Percentiles rank a stretch among this genome's conserved stretches.
phyloP scores from a whole-genome alignment of 2,888 invertebrate species.

The Cantharis rufa region DNA sequence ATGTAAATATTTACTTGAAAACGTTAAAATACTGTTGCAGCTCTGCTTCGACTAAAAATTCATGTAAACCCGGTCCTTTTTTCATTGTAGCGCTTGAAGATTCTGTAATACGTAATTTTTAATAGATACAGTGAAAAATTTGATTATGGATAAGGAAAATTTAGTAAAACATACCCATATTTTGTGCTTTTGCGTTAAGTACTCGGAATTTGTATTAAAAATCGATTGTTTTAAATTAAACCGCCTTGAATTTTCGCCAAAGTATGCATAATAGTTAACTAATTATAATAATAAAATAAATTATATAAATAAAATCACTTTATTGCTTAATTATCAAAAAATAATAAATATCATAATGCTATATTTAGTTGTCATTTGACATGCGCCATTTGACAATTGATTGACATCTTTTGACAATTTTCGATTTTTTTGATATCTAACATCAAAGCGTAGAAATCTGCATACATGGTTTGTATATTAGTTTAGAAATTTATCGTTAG shows the following conservation, averaged over 20 bases:
- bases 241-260: conserved; percentile 3
- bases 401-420: too few species aligned
- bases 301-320: conserved; percentile 23
- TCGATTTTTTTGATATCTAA: too few species aligned
- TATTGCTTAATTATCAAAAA: conserved; percentile 25
- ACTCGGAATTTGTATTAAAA: neutral
- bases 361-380: conserved; percentile 22
- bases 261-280: conserved; percentile 5
- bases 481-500: too few species aligned
- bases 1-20: conserved; percentile 63
- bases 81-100: conserved; percentile 49
- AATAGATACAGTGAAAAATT: neutral
- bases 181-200: neutral
- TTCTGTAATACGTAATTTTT: conserved; percentile 7
- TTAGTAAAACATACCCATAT: neutral
- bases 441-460: too few species aligned
- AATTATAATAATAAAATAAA: conserved; percentile 14
- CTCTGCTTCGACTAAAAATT: conserved; percentile 93
- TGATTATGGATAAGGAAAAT: neutral
- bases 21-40: conserved; percentile 88
- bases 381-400: conserved; percentile 32
- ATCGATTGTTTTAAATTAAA: neutral
- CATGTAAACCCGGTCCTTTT: conserved; percentile 73
- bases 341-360: conserved; percentile 11
- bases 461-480: too few species aligned